Conservation (phyloP, 2,797 vertebrate species). For the Tinamus major region DNA sequence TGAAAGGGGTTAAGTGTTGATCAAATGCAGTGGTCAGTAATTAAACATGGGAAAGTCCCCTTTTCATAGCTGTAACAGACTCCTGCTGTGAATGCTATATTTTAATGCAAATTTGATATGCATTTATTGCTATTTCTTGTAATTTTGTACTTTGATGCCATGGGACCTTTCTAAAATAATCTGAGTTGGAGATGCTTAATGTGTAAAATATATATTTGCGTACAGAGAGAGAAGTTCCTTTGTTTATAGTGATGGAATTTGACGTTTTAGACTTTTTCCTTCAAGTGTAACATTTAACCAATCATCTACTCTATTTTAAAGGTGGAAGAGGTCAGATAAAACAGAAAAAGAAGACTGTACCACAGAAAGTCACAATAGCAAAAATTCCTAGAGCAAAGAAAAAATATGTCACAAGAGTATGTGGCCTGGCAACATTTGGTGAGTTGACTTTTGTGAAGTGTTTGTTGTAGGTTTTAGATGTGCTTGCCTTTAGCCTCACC, state of each 20-base stretch:
- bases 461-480: background rate
- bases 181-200: background rate
- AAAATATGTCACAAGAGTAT: conserved; percentile 98
- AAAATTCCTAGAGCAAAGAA: conserved; percentile 99
- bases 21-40: background rate
- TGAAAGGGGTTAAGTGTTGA: background rate
- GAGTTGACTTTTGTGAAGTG: conserved; percentile 51
- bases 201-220: background rate
- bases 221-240: background rate
- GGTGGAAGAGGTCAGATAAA: conserved; percentile 98
- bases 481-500: background rate
- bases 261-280: background rate
- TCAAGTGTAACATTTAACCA: background rate
- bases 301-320: conserved; percentile 58
- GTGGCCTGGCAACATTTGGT: conserved; percentile 96
- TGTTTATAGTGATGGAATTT: background rate
- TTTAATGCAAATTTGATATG: background rate
- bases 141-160: background rate
- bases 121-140: background rate
- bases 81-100: background rate
- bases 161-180: background rate
- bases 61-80: background rate
- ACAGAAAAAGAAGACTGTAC: conserved; percentile 99
- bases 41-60: background rate
- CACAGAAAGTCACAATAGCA: conserved; percentile 98